These are phyloP conservation scores for Tragopan temminckii DNA, from an alignment of 2,797 vertebrate species.

Conservation along the genomic window DNA sequence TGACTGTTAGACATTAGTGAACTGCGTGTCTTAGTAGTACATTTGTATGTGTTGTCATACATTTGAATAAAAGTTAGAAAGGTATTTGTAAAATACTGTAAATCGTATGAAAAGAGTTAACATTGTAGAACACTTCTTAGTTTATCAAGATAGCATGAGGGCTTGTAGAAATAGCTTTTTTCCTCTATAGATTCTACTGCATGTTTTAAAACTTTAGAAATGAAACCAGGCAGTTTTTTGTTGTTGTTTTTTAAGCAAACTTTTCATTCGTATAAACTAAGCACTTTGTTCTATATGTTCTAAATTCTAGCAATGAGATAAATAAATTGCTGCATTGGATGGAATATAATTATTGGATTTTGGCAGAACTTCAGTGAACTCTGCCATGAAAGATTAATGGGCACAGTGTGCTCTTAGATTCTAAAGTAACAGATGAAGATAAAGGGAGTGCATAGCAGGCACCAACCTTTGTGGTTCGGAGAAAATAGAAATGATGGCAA, in stretches of 20 bases:
- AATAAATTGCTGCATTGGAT: conserved; percentile 68
- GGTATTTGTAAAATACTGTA: neutral
- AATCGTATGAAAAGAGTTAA: neutral
- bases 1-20: neutral
- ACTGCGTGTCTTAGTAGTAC: neutral
- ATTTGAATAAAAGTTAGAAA: conserved; percentile 43
- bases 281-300: conserved; percentile 64
- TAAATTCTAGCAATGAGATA: conserved; percentile 74
- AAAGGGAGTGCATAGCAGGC: conserved; percentile 48
- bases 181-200: neutral
- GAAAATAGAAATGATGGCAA: conserved; percentile 51
- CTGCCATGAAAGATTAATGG: conserved; percentile 75
- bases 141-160: conserved; percentile 20
- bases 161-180: conserved; percentile 13
- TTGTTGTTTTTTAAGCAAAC: neutral
- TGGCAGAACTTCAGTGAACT: conserved; percentile 79
- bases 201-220: conserved; percentile 47
- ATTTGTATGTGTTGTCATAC: neutral
- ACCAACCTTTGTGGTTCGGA: conserved; percentile 55
- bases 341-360: conserved; percentile 75
- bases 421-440: conserved; percentile 69
- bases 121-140: neutral
- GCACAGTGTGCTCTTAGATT: conserved; percentile 50
- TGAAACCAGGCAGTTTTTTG: neutral
- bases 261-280: conserved; percentile 67